Evolutionary conservation across 2,888 invertebrate species (phyloP), one percentile per base, ranked within the genome.

Genomic region (Ametastegia equiseti): DNA sequence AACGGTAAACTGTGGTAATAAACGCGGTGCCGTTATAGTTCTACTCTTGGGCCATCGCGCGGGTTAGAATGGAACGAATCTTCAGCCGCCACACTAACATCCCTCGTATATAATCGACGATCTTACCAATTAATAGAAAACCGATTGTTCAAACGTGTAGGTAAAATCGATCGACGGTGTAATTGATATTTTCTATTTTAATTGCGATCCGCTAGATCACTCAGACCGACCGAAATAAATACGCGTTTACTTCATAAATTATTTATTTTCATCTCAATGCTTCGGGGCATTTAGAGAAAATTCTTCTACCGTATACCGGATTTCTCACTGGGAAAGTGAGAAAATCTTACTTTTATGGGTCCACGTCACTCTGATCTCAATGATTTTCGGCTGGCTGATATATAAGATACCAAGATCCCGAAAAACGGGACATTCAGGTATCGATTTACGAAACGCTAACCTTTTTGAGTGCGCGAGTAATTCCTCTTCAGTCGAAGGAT

Each of bases 211-310:
- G 30, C 9, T 6, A 47, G 71, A 71, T 71, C 71, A 71, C 71
- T 54, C 19, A 36, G 13, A 19, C 75, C 75, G 75, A 75, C 33
- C 50, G 50, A 54, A n/a, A 36, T 36, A 75, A 65, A 19, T 1
- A n/a, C 4, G n/a, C 50, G 75, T 75, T 54, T 75, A 75, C 50
- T 71, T 71, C 71, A 71, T 71, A 71, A 71, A 71, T 71, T 71
- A 71, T 45, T 45, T 45, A 71, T 71, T 71, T 71, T 71, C 15
- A 71, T 71, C 71, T 71, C 71, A 47, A 47, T 71, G 71, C 71
- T 71, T n/a, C 19, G 15, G 11, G 71, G 71, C 71, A 71, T 11
- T 71, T 27, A n/a, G n/a, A n/a, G 33, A 39, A 67, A 67, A 65
- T 65, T 65, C 36, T 65, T 36, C 13, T 3, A 39, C 54, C 11